Evolutionary conservation across 2,888 invertebrate genomes (phyloP).

Genomic region (Sarcophaga subvicina): DNA sequence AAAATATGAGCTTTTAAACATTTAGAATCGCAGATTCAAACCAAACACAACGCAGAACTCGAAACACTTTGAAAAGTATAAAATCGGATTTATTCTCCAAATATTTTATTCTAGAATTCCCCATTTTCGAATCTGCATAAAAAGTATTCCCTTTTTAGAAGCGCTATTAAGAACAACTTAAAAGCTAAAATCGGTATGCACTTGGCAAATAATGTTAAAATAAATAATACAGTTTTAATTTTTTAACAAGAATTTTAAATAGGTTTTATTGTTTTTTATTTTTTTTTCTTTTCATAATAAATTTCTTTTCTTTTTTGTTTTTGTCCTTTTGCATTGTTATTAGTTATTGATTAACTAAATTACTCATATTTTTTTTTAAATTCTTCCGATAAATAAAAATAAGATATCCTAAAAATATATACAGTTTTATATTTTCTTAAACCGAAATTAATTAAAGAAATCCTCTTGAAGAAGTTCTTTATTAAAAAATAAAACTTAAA

Average conservation of each 20-base stretch:
- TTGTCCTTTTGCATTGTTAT: conserved; percentile 71
- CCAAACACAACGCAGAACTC: no score
- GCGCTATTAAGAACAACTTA: no score
- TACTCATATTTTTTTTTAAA: conserved; percentile 68
- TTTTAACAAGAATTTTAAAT: conserved; percentile 69
- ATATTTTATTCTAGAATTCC: no score
- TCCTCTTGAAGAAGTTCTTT: conserved; percentile 32
- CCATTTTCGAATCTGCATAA: no score
- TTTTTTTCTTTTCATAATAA: conserved; percentile 72
- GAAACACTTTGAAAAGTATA: no score
- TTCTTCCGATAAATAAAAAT: conserved; percentile 62
- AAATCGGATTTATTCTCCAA: no score
- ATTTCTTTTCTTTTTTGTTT: conserved; percentile 74
- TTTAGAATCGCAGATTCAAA: no score
- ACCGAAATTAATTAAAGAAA: conserved; percentile 40
- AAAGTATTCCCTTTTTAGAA: no score
- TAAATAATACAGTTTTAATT: conserved; percentile 35
- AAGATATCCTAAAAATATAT: conserved; percentile 46
- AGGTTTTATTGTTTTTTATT: conserved; percentile 75
- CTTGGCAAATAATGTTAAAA: background rate
- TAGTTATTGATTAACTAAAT: conserved; percentile 59
- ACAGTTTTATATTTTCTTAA: conserved; percentile 44
- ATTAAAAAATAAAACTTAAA: conserved; percentile 35
- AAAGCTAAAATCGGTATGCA: no score
- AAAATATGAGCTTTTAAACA: no score